Base-by-base conservation (phyloP, 2,888 invertebrate genomes). In the Spodoptera littoralis region DNA sequence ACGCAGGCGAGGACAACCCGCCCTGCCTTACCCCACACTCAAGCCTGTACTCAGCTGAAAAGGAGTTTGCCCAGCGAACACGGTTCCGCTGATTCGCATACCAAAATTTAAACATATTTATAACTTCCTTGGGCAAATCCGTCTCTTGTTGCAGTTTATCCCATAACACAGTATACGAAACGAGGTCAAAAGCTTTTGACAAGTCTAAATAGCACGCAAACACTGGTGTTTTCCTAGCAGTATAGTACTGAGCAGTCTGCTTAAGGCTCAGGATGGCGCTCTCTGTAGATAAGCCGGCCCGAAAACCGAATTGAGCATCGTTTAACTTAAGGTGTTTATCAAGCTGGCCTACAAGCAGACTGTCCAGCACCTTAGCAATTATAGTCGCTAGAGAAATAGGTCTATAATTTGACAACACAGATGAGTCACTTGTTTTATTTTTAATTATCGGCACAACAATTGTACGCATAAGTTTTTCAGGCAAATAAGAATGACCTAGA, bases 231-330 rank as follows among this genome's bases (percentile, higher is more conserved):
- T 45, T 45, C 13, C 45, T n/a, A 18, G 45, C n/a, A 18, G 45
- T 49, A 8, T 49, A 30, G n/a, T 49, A 49, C 12, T 49, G 30
- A 8, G 30, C 49, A 49, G 49, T 49, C 13, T 49, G 49, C 13
- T 49, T 49, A 30, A 49, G 36, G 49, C 36, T 30, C 12, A 49
- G n/a, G 30, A 49, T 49, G n/a, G 49, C 49, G n/a, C 30, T 49
- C n/a, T 49, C 11, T 1, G 47, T 47, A 24, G 47, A 24, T 4
- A 47, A 11, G 4, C 47, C 47, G 4, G 24, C 4, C 8, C 11
- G 22, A 11, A 47, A 47, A 22, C 24, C 47, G 8, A 47, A 47
- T 24, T 47, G 11, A 13, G 45, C 45, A 18, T 24, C 45, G 18
- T 45, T 13, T 13, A 45, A 8, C 18, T 45, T 13, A 18, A 45